A percentile compares a stretch with the other conserved stretches of the same genome.
phyloP scores from a whole-genome alignment of 2,888 invertebrate species.

The Oscheius sp. region DNA sequence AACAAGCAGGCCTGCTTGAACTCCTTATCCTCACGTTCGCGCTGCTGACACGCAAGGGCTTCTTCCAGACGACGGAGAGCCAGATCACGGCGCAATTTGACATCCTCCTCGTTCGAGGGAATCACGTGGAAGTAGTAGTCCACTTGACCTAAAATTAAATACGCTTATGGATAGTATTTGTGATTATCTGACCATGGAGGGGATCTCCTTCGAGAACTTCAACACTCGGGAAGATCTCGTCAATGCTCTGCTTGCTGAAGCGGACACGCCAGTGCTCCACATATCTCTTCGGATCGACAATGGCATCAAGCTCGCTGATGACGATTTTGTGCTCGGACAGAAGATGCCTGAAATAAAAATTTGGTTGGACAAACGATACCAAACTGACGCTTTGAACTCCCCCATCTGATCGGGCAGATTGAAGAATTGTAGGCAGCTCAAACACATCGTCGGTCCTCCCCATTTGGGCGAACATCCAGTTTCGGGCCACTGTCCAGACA shows the following conservation, averaged over 20 bases:
- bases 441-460: slow-evolving; percentile 74
- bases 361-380: neutral
- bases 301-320: slow-evolving; percentile 69
- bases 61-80: slow-evolving; percentile 73
- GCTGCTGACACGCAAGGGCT: slow-evolving; percentile 82
- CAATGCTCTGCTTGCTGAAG: slow-evolving; percentile 67
- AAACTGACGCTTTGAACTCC: slow-evolving; percentile 54
- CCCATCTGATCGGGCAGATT: slow-evolving; percentile 69
- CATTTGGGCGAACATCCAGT: slow-evolving; percentile 69
- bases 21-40: slow-evolving; percentile 82
- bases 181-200: slow-evolving; percentile 9
- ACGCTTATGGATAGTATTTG: no score
- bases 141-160: slow-evolving; percentile 49
- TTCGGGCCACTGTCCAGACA: slow-evolving; percentile 67
- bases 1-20: slow-evolving; percentile 87
- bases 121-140: slow-evolving; percentile 71
- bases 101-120: slow-evolving; percentile 61
- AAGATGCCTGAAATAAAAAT: slow-evolving; percentile 54
- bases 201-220: slow-evolving; percentile 59
- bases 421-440: slow-evolving; percentile 72
- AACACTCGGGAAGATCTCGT: slow-evolving; percentile 68
- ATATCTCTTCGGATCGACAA: slow-evolving; percentile 73
- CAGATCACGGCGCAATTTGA: slow-evolving; percentile 66
- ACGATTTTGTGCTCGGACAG: slow-evolving; percentile 71
- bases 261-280: slow-evolving; percentile 73